A percentile compares a stretch with the other conserved stretches of the same genome.
Conservation (phyloP, 2,888 invertebrate genomes). For the Stenolophus ochropezus region DNA sequence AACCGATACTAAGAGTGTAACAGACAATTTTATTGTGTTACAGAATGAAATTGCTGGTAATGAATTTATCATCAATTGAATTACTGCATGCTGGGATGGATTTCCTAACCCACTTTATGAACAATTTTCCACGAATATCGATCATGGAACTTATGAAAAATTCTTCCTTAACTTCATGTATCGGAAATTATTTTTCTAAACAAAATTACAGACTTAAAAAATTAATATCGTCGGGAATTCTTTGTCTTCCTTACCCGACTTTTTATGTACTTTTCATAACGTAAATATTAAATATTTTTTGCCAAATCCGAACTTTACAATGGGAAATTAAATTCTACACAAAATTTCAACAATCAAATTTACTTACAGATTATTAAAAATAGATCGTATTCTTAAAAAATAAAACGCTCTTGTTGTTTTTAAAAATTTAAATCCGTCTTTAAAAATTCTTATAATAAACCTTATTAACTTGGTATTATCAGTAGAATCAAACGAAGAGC, state of each 20-base stretch:
- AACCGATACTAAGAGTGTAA: background rate
- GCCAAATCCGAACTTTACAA: background rate
- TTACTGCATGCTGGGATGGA: constrained; percentile 14
- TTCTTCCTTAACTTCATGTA: constrained; percentile 27
- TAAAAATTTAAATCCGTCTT: too few species aligned
- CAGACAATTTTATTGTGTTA: constrained; percentile 22
- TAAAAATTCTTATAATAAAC: too few species aligned
- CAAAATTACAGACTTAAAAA: constrained; percentile 17
- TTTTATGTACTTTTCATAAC: background rate
- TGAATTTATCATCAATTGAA: constrained; percentile 28
- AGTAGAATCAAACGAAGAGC: too few species aligned
- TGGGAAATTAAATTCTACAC: background rate
- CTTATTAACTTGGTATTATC: too few species aligned
- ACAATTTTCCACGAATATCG: constrained; percentile 30
- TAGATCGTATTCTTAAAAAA: too few species aligned
- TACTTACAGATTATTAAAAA: too few species aligned
- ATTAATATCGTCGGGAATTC: constrained; percentile 9
- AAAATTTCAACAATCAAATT: too few species aligned
- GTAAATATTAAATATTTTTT: background rate
- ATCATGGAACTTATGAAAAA: constrained; percentile 34
- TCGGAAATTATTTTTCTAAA: constrained; percentile 37
- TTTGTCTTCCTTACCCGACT: background rate
- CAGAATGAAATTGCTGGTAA: constrained; percentile 24
- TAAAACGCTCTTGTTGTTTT: too few species aligned
- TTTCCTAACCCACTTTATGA: constrained; percentile 24